These are phyloP conservation scores for Lophotis ruficrista DNA, from an alignment of 2,113 vertebrate genomes.

Conservation along the genomic window DNA sequence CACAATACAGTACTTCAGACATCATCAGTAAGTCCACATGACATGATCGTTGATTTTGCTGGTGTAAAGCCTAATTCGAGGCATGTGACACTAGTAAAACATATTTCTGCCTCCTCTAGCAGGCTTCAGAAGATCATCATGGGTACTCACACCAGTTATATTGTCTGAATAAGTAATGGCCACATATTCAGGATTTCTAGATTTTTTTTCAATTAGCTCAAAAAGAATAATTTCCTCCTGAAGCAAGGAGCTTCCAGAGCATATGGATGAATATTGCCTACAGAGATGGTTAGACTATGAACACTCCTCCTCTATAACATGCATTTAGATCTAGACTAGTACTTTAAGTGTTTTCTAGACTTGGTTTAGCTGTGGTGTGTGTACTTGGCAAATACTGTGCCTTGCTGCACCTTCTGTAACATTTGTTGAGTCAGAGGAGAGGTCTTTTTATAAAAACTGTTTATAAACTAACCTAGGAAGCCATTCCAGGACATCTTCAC, in stretches of 20 bases:
- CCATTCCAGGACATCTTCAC: not conserved
- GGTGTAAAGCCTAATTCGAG: not conserved
- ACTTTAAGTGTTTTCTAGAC: not conserved
- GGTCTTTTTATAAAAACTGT: not conserved
- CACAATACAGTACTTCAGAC: not conserved
- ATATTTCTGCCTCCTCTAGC: not conserved
- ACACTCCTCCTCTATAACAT: not conserved
- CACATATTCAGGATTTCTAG: not conserved
- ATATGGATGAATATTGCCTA: not conserved
- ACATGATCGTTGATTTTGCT: not conserved
- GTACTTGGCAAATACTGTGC: not conserved
- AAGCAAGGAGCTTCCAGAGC: not conserved
- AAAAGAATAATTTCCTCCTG: not conserved
- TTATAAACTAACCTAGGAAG: not conserved
- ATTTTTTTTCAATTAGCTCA: not conserved
- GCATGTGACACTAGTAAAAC: not conserved
- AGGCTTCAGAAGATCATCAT: not conserved
- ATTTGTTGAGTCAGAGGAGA: not conserved
- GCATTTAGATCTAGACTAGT: not conserved
- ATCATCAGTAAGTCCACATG: not conserved
- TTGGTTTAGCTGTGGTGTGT: not conserved
- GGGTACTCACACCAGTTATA: not conserved
- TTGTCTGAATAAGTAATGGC: not conserved
- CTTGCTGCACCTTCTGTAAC: not conserved
- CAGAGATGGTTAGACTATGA: not conserved